Evolutionary conservation across 2,797 vertebrate species (phyloP), one percentile per base, ranked within the genome.

Genomic region (Pangasius macronema): DNA sequence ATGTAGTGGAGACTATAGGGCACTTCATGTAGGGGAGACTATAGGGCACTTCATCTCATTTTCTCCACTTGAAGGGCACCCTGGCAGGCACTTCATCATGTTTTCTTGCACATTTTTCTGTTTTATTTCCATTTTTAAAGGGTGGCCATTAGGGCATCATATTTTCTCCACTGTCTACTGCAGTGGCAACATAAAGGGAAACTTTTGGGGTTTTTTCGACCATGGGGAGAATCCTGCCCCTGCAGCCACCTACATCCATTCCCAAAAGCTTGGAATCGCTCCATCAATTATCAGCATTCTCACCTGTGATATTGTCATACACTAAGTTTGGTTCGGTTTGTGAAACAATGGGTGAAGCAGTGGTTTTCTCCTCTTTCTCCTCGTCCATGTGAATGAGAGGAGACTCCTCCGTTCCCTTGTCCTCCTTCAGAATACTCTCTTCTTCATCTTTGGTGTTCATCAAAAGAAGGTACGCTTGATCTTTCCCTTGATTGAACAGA

Each of bases 391-490:
- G 87, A 11, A 82, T 53, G 55, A 90, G 13, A 5, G 85, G 86
- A 8, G 73, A 53, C 5, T 93, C 86, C 10, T 82, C 86, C 0
- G 33, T 36, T n/a, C 85, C 77, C 0, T 63, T 53, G 33, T 67
- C 89, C 24, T 84, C 88, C 5, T 70, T 88, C 42, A 5, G 0
- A 36, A 89, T 10, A 27, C 76, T 89, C 18, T 91, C 89, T 85
- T 76, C 92, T 65, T 93, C 94, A 42, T 95, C 96, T 91, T 93
- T n/a, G 22, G 95, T 92, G 89, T 92, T 94, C 33, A 95, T 93
- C 27, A 88, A 89, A 57, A 94, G 88, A 73, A 92, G 93, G 88
- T 94, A 92, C 1, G 24, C 36, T 82, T 63, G 80, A 84, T 95
- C 93, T 89, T 94, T 89, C 33, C 94, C 96, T 96, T 89, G 30